Evolutionary conservation across 2,113 vertebrate species (phyloP), one percentile per base, ranked within the genome.

Genomic region (Notiomystis cincta): DNA sequence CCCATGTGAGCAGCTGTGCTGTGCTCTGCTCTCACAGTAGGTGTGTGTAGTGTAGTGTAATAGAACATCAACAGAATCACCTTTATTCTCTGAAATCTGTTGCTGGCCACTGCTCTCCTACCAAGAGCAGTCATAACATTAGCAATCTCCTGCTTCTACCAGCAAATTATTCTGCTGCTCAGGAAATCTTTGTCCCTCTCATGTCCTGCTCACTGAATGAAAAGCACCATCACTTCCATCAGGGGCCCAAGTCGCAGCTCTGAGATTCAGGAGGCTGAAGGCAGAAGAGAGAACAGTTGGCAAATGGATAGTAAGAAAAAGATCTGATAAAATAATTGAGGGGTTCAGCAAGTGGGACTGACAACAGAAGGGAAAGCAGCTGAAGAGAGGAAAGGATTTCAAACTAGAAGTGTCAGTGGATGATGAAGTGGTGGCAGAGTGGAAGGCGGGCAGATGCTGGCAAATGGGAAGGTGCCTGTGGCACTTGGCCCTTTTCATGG

Each of bases 351-450:
- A 77, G 60, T 44, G 28, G 50, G 37, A 42, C 13, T 84, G 70
- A 78, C 21, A 91, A 62, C 71, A 94, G 91, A 91, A 95, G 64
- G 83, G 51, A 91, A 89, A 89, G 45, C 67, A 84, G 69, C 42
- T 87, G 78, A 89, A 89, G 60, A 70, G 21, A 78, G 67, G 65
- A 75, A 87, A 87, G 51, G 27, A 84, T 87, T 93, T 93, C 51
- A 77, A n/a, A 30, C 57, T 21, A 21, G 16, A 89, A 81, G 44
- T 45, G 70, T 56, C 70, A 67, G 10, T 53, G 61, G 57, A 40
- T 70, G 67, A 87, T 73, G 76, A 57, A 73, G 53, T 31, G 35
- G 57, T 72, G 44, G 65, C 65, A 80, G 51, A 71, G 72, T 17
- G 85, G 69, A 93, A 87, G 81, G 33, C 13, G 5, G 37, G 35